A percentile compares a stretch with the other conserved stretches of the same genome.
Evolutionary conservation across 2,888 invertebrate genomes (phyloP).

Genomic region (Cartodere bifasciata): DNA sequence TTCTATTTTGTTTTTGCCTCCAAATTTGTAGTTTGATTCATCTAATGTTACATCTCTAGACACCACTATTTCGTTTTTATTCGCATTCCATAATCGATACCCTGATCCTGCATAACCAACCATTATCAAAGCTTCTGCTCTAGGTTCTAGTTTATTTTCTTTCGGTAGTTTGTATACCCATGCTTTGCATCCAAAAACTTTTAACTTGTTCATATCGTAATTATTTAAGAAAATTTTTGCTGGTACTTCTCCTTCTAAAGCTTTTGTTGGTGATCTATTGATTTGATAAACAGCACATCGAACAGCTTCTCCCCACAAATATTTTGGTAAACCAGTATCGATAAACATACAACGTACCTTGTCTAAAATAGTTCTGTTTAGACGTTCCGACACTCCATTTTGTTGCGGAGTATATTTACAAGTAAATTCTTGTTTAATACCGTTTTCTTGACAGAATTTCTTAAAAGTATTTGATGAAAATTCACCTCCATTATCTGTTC

Average conservation of each 20-base stretch:
- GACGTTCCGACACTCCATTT: conserved; percentile 16
- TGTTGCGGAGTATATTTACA: conserved; percentile 15
- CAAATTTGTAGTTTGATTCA: conserved; percentile 12
- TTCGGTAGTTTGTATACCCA: conserved; percentile 5
- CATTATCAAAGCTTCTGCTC: conserved; percentile 10
- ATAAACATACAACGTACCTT: conserved; percentile 15
- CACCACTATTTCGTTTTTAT: conserved; percentile 10
- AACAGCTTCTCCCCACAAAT: conserved; percentile 18
- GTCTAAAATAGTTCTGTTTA: conserved; percentile 16
- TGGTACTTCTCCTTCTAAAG: conserved; percentile 3
- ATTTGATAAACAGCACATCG: conserved; percentile 11
- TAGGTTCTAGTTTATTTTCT: conserved; percentile 10
- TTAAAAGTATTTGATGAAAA: conserved; percentile 2
- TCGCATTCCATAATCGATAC: conserved; percentile 11
- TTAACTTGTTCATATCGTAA: conserved; percentile 8
- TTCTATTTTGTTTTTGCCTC: no score
- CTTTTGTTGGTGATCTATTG: conserved; percentile 6
- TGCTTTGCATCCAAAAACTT: conserved; percentile 10
- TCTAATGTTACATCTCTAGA: conserved; percentile 16
- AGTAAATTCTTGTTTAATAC: conserved; percentile 14
- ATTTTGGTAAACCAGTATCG: conserved; percentile 15
- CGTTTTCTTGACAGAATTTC: conserved; percentile 6
- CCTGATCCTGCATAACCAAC: conserved; percentile 13
- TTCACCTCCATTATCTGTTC: conserved; percentile 7
- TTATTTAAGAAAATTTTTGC: neutral